Evolutionary conservation across 2,113 vertebrate species (phyloP).

Genomic region (Anhinga anhinga): DNA sequence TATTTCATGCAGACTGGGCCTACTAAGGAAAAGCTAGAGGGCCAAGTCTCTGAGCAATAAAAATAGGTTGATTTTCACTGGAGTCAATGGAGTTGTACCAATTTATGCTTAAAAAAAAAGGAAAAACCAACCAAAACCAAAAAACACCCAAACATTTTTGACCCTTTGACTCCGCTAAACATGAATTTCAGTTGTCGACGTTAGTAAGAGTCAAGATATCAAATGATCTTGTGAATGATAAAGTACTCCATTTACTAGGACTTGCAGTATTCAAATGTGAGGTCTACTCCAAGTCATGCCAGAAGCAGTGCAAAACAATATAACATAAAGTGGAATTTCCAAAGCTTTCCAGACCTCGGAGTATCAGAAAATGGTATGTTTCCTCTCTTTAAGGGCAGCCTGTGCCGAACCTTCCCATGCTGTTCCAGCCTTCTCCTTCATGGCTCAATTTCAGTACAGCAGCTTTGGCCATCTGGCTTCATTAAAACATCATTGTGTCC

Average conservation of each 20-base stretch:
- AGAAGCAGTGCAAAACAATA: neutral
- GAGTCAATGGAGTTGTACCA: neutral
- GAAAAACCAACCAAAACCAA: neutral
- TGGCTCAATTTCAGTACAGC: neutral
- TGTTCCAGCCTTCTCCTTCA: neutral
- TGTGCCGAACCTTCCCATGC: neutral
- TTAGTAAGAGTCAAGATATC: neutral
- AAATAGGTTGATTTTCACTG: neutral
- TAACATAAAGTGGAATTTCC: neutral
- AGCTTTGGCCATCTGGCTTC: conserved; percentile 36
- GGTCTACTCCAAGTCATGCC: neutral
- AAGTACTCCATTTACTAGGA: neutral
- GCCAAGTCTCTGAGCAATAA: neutral
- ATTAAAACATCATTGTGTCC: neutral
- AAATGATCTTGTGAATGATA: neutral
- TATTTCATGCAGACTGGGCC: neutral
- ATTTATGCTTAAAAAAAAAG: neutral
- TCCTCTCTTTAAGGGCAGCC: neutral
- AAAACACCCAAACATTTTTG: neutral
- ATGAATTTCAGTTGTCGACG: neutral
- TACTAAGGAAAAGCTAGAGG: neutral
- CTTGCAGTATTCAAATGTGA: neutral
- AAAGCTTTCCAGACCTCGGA: neutral
- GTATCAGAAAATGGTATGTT: neutral
- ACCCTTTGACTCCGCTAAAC: neutral